Evolutionary conservation across 2,113 vertebrate genomes (phyloP).

Genomic region (Chlorodrepanis virens): DNA sequence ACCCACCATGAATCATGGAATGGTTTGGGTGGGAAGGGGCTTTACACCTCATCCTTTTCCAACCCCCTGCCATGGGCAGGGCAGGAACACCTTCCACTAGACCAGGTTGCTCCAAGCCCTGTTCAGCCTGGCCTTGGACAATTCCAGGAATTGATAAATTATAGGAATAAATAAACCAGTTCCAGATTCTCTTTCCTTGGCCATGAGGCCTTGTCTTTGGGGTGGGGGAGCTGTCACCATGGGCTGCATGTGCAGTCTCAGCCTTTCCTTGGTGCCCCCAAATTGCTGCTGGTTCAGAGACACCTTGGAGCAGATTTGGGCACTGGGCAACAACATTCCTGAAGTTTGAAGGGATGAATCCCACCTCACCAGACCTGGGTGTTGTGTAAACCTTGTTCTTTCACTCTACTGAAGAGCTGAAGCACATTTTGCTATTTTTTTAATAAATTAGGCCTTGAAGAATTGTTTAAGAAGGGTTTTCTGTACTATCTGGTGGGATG

Average conservation of each 20-base stretch:
- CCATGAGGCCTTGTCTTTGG: background rate
- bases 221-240: background rate
- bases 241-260: background rate
- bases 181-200: background rate
- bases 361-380: background rate
- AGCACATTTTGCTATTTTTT: background rate
- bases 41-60: background rate
- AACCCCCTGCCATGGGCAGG: background rate
- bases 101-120: rapidly evolving
- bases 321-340: background rate
- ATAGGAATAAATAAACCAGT: background rate
- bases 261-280: background rate
- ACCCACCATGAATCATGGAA: background rate
- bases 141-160: background rate
- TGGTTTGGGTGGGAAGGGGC: background rate
- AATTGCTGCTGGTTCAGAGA: background rate
- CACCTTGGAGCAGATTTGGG: background rate
- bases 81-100: background rate
- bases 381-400: background rate
- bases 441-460: background rate
- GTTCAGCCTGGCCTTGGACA: background rate
- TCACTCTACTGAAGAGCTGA: background rate
- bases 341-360: background rate
- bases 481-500: background rate
- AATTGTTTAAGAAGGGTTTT: background rate